These are phyloP conservation scores for Urosaurus nigricauda DNA, from an alignment of 2,797 vertebrate genomes.

Conservation along the genomic window DNA sequence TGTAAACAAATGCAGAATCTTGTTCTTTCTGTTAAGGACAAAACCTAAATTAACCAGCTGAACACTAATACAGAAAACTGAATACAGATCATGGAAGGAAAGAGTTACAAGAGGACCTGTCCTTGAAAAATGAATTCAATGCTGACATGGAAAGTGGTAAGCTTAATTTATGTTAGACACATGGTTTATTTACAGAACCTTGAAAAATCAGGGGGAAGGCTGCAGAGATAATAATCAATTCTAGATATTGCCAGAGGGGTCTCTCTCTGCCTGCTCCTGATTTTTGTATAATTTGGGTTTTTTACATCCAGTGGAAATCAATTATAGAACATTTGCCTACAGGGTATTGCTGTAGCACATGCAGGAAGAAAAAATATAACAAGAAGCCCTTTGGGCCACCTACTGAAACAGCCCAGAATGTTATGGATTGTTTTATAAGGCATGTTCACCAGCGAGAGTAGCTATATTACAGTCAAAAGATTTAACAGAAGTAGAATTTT, in stretches of 20 bases:
- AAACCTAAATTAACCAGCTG: slow-evolving; percentile 21
- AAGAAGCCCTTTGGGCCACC: slow-evolving; percentile 9
- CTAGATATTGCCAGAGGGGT: slow-evolving; percentile 51
- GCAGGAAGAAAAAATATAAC: slow-evolving; percentile 57
- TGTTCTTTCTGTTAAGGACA: slow-evolving; percentile 27
- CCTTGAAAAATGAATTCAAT: slow-evolving; percentile 40
- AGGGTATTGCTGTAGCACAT: slow-evolving; percentile 41
- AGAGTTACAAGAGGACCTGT: slow-evolving; percentile 56
- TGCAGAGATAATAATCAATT: slow-evolving; percentile 54
- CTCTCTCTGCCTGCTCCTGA: background rate
- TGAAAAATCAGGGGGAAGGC: slow-evolving; percentile 60
- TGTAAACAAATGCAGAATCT: background rate
- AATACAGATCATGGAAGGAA: slow-evolving; percentile 42
- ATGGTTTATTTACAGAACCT: slow-evolving; percentile 68
- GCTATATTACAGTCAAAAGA: background rate
- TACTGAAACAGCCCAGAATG: slow-evolving; percentile 17
- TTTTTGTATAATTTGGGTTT: slow-evolving; percentile 39
- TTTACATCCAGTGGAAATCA: slow-evolving; percentile 37
- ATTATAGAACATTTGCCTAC: slow-evolving; percentile 51
- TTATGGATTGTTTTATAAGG: background rate
- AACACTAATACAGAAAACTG: slow-evolving; percentile 60
- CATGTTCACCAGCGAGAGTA: background rate
- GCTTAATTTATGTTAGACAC: slow-evolving; percentile 45
- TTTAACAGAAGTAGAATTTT: background rate
- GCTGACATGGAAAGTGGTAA: slow-evolving; percentile 43